Conservation (phyloP, 2,113 vertebrate genomes). For the Apteryx mantelli region DNA sequence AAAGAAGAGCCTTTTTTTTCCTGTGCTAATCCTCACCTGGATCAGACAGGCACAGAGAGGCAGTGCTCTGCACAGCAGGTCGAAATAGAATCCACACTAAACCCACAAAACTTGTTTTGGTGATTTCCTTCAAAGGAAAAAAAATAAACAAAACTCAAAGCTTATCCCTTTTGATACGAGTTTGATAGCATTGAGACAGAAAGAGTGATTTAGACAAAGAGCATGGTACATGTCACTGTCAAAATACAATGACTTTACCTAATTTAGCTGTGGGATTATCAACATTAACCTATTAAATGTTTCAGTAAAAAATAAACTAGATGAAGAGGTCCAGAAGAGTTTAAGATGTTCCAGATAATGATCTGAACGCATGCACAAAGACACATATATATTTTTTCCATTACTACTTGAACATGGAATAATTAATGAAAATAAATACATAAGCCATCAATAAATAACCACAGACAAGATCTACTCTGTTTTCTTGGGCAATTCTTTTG, state of each 20-base stretch:
- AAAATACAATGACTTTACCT: neutral
- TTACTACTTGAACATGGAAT: neutral
- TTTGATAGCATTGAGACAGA: neutral
- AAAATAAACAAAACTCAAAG: neutral
- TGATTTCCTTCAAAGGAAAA: neutral
- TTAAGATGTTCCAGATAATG: neutral
- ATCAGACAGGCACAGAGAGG: neutral
- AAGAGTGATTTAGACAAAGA: neutral
- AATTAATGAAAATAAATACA: conserved; percentile 11
- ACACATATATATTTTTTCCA: too few species aligned
- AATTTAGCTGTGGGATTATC: neutral
- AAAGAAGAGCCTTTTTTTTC: neutral
- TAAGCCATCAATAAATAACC: neutral
- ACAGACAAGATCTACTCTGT: neutral
- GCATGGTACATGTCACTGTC: neutral
- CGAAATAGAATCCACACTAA: neutral
- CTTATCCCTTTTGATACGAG: neutral
- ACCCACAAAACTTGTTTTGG: neutral
- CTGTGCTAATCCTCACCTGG: neutral
- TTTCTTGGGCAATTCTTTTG: neutral
- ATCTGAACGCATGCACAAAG: neutral
- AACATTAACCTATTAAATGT: neutral
- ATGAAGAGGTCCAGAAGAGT: neutral
- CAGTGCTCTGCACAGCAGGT: neutral
- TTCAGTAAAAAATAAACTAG: neutral